Evolutionary conservation across 2,113 vertebrate species (phyloP).

Genomic region (Ondatra zibethicus): DNA sequence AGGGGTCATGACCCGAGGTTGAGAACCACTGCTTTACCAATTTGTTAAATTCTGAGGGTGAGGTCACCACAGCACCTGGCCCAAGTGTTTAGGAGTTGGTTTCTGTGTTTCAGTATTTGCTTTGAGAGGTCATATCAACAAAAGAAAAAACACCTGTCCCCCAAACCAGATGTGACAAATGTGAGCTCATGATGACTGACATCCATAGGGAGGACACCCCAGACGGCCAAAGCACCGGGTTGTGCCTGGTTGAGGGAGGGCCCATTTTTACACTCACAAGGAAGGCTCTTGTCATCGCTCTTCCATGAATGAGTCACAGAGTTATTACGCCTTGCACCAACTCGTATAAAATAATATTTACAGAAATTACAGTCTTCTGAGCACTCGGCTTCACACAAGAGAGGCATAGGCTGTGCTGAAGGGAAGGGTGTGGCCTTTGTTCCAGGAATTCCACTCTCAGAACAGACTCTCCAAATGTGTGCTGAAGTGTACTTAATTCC

Average conservation of each 20-base stretch:
- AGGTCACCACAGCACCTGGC: neutral
- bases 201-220: too few relatives aligned
- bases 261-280: neutral
- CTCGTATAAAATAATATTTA: constrained; percentile 61
- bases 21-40: neutral
- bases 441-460: neutral
- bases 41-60: neutral
- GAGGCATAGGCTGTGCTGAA: fast-evolving
- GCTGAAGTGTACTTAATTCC: neutral
- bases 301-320: constrained; percentile 22
- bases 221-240: constrained; percentile 7
- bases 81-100: neutral
- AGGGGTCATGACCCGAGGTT: neutral
- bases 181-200: neutral
- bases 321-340: constrained; percentile 26
- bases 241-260: neutral
- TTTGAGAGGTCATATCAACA: neutral
- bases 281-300: neutral
- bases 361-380: constrained; percentile 59
- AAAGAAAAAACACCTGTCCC: neutral
- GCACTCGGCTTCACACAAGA: neutral
- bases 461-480: neutral
- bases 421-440: neutral
- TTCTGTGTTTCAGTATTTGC: neutral
- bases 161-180: neutral